Evolutionary conservation across 2,888 invertebrate genomes (phyloP).

Genomic region (Euzophera pinguis): DNA sequence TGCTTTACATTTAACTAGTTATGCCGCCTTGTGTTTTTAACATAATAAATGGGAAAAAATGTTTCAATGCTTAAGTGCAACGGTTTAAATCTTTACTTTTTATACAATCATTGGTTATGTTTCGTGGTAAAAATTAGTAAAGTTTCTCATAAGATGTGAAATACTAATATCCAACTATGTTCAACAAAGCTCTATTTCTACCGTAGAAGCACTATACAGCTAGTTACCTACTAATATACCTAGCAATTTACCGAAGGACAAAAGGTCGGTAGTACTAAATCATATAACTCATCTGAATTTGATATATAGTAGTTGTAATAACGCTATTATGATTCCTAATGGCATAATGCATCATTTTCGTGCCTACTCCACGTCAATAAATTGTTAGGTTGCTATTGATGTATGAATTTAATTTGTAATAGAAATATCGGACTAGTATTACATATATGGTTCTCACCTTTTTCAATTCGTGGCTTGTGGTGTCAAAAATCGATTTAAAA

Average conservation of each 20-base stretch:
- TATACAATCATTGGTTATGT: too few relatives aligned
- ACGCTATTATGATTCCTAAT: conserved; percentile 12
- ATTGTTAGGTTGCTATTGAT: conserved; percentile 11
- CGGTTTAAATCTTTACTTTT: too few relatives aligned
- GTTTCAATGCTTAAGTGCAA: too few relatives aligned
- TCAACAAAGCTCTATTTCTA: too few relatives aligned
- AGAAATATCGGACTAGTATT: neutral
- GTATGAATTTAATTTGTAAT: conserved; percentile 10
- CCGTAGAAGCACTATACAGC: neutral
- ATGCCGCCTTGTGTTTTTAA: too few relatives aligned
- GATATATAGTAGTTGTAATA: conserved; percentile 13
- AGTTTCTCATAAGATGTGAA: too few relatives aligned
- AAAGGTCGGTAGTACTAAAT: conserved; percentile 14
- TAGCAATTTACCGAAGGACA: neutral
- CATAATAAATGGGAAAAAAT: too few relatives aligned
- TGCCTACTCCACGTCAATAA: conserved; percentile 12
- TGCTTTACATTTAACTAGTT: too few relatives aligned
- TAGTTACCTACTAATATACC: neutral
- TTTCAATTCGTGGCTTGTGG: neutral
- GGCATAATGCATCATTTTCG: conserved; percentile 11
- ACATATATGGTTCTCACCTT: neutral
- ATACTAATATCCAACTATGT: too few relatives aligned
- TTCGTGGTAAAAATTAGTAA: too few relatives aligned
- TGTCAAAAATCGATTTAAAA: too few relatives aligned
- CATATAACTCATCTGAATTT: conserved; percentile 17